Evolutionary conservation across 2,113 vertebrate genomes (phyloP).

Genomic region (Phoenicopterus ruber): DNA sequence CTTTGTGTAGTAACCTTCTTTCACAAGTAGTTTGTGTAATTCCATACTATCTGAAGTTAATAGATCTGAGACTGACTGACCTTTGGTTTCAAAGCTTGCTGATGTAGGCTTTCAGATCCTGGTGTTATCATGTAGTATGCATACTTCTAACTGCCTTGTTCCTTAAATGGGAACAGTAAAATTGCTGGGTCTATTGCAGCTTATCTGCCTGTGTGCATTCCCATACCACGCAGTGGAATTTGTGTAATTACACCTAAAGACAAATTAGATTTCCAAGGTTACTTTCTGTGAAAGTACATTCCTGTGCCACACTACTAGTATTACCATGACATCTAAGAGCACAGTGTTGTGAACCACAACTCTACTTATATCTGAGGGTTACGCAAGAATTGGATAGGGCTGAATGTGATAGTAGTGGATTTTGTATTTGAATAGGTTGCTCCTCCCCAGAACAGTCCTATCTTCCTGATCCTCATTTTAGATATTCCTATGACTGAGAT

Average conservation of each 20-base stretch:
- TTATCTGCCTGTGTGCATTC: not conserved
- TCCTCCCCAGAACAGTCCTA: not conserved
- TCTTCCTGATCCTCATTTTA: not conserved
- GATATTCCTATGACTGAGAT: not conserved
- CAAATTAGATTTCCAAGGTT: not conserved
- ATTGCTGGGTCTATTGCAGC: not conserved
- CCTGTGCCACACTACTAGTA: not conserved
- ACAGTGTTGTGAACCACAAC: not conserved
- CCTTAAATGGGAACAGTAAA: not conserved
- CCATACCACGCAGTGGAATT: not conserved
- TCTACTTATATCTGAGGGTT: not conserved
- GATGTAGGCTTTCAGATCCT: not conserved
- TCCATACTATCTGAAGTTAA: not conserved
- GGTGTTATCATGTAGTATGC: not conserved
- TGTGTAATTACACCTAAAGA: not conserved
- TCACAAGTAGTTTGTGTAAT: not conserved
- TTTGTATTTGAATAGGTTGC: not conserved
- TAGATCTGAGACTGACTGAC: not conserved
- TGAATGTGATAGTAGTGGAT: not conserved
- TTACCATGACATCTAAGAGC: not conserved
- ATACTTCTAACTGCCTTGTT: not conserved
- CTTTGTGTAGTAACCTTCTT: not conserved
- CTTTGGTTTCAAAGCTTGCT: slow-evolving; percentile 22
- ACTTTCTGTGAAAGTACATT: not conserved
- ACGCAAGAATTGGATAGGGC: not conserved